Base-by-base conservation (phyloP, 2,888 invertebrate genomes). In the Ommatoiulus sabulosus region DNA sequence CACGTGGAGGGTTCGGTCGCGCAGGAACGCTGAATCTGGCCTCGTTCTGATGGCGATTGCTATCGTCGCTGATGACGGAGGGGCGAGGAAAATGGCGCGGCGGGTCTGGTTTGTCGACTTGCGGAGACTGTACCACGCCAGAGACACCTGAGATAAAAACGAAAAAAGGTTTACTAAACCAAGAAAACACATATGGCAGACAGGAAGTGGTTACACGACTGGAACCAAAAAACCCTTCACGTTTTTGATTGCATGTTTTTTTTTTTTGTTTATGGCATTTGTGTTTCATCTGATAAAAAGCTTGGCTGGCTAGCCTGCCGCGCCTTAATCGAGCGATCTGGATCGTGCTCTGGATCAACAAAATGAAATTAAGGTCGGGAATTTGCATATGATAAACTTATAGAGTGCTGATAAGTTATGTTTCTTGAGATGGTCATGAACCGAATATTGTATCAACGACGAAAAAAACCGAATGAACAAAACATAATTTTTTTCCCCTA, bases 11-110 rank as follows among this genome's bases (percentile, higher is more conserved):
- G 17, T 5, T 17, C 12, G 80, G 35, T 8, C 80, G 80, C 15
- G 35, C 35, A 12, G 80, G 80, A 43, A 12, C 35, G 80, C 80
- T 80, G 80, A 80, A 80, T 80, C 80, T 80, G 80, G 80, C 80
- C 80, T 43, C 80, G 80, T 80, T 80, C 35, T 80, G 80, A 15
- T 80, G 80, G 35, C 80, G 35, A 15, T 35, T 80, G 80, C 10
- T 35, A 35, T 80, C 80, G 35, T 43, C 35, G 35, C 7, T 80
- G 35, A 80, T 7, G 8, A 24, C 10, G 2, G 72, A 2, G n/a
- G 20, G n/a, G 10, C 72, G 72, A 72, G 35, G 35, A 4, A 80
- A 80, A 5, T 80, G 80, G 15, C 80, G 80, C 3, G 80, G 35
- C 15, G 35, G 80, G 20, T 86, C 86, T 86, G 86, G 86, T 12